phyloP scores from a whole-genome alignment of 2,888 invertebrate genomes.

The Pseudeuparius sepicola region DNA sequence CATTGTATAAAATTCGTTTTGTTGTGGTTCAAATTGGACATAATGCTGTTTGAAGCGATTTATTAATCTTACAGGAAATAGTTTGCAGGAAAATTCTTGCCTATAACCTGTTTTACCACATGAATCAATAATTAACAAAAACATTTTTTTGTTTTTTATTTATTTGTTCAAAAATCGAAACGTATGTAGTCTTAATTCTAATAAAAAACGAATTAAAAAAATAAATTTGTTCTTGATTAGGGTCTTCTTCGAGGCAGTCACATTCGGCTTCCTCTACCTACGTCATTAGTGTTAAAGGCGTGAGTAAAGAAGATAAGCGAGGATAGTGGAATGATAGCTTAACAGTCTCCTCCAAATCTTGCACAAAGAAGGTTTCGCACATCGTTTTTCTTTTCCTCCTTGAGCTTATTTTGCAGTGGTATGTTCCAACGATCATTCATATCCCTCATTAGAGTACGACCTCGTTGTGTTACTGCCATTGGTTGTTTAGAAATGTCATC shows the following conservation, averaged over 20 bases:
- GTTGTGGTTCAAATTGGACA: conserved; percentile 1
- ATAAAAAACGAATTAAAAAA: conserved; percentile 1
- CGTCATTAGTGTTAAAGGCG: conserved; percentile 12
- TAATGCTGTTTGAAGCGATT: background rate
- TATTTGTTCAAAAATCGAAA: conserved; percentile 6
- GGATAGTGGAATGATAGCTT: conserved; percentile 7
- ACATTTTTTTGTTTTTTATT: no score
- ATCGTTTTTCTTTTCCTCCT: conserved; percentile 6
- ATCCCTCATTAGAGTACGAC: conserved; percentile 10
- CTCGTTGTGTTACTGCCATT: conserved; percentile 12
- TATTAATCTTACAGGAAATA: no score
- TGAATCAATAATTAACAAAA: no score
- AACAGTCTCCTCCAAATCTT: conserved; percentile 11
- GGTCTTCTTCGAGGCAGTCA: conserved; percentile 10
- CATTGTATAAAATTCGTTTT: no score
- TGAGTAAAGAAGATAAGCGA: conserved; percentile 13
- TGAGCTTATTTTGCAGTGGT: conserved; percentile 14
- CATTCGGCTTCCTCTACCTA: conserved; percentile 3
- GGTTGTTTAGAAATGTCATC: conserved; percentile 1
- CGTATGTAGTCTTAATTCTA: conserved; percentile 2
- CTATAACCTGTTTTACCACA: no score
- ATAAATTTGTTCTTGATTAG: conserved; percentile 7
- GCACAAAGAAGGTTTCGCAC: conserved; percentile 8
- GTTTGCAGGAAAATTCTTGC: no score
- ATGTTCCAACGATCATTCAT: conserved; percentile 11